Conservation (phyloP, 1,140 invertebrate species). For the Branchinecta lindahli region DNA sequence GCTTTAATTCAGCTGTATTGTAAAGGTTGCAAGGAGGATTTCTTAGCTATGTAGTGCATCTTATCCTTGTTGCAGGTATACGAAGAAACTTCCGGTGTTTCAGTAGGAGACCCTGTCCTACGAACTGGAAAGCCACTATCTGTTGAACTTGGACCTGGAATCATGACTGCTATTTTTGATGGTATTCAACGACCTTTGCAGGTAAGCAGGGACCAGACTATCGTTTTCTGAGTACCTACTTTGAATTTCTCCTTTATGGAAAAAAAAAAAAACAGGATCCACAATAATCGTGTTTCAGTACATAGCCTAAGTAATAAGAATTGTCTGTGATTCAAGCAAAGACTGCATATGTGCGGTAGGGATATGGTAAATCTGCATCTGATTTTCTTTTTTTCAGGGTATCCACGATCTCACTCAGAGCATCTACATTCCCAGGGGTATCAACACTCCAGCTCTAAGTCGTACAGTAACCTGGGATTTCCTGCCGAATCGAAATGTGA, state of each 20-base stretch:
- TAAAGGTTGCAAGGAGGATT: no score
- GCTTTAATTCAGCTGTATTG: no score
- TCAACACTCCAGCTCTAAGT: slow-evolving; percentile 83
- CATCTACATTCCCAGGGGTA: slow-evolving; percentile 98
- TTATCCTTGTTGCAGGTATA: slow-evolving; percentile 53
- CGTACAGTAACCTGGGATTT: slow-evolving; percentile 80
- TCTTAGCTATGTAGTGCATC: no score
- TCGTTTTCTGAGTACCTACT: no score
- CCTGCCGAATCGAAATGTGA: slow-evolving; percentile 59
- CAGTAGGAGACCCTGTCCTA: slow-evolving; percentile 95
- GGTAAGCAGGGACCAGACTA: slow-evolving; percentile 6
- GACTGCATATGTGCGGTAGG: no score
- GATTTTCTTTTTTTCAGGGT: slow-evolving; percentile 35
- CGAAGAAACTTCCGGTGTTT: slow-evolving; percentile 98
- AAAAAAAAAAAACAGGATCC: no score
- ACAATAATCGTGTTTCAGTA: no score
- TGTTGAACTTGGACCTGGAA: slow-evolving; percentile 97
- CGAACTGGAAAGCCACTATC: slow-evolving; percentile 95
- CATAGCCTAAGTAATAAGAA: no score
- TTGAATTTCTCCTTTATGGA: neutral
- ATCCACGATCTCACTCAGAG: slow-evolving; percentile 83
- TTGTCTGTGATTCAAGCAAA: no score
- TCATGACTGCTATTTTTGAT: slow-evolving; percentile 98
- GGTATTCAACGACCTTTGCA: slow-evolving; percentile 95
- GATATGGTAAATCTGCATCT: no score